Evolutionary conservation across 64 coral and sea anemone genomes (phyloP).

Genomic region (Porites australiensis): DNA sequence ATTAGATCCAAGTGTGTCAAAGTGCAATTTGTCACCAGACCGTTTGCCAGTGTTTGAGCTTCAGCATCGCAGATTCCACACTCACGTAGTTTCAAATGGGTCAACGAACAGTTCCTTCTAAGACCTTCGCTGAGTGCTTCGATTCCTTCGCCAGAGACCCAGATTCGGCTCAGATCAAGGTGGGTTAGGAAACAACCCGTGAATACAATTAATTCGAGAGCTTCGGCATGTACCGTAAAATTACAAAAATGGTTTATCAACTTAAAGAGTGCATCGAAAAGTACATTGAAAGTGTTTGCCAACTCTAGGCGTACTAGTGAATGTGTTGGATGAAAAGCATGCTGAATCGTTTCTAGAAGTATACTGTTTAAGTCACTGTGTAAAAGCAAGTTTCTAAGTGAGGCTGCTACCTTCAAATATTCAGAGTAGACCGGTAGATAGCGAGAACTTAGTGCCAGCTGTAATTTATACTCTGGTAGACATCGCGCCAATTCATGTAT

Average conservation of each 20-base stretch:
- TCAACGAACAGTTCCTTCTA: no score
- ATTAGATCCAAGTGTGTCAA: not conserved
- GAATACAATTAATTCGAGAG: no score
- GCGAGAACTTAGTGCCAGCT: no score
- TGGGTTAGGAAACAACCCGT: no score
- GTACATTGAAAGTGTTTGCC: no score
- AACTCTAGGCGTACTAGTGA: not conserved
- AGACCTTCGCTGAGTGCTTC: no score
- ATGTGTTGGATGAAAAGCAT: not conserved
- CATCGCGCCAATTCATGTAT: not conserved
- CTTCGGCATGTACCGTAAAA: no score
- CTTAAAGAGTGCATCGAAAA: no score
- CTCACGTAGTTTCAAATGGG: no score
- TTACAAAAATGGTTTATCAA: no score
- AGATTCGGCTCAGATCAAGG: no score
- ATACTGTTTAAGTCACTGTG: not conserved
- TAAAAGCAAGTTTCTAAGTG: not conserved
- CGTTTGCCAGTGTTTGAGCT: not conserved
- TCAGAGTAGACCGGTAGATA: not conserved
- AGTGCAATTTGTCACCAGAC: not conserved
- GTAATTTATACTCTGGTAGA: not conserved
- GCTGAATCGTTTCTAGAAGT: not conserved
- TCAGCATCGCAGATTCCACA: not conserved
- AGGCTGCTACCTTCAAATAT: not conserved
- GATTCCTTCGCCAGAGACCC: no score